Conservation (phyloP, 2,888 invertebrate genomes). For the Ormyrus thymus region DNA sequence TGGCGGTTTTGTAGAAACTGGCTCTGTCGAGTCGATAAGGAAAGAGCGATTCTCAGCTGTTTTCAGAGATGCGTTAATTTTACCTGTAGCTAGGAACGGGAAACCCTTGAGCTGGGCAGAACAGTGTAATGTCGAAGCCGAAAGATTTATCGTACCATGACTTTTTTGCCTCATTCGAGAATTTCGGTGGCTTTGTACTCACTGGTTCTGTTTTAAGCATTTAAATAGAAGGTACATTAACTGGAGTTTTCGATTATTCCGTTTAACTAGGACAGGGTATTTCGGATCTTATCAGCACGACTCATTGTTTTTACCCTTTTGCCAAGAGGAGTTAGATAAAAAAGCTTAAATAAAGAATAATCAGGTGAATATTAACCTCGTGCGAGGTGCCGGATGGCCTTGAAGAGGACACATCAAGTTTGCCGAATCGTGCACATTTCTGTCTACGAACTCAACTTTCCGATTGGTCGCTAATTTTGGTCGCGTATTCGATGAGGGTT, state of each 20-base stretch:
- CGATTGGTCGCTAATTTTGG: constrained; percentile 72
- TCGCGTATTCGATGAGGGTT: constrained; percentile 74
- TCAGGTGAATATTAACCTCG: constrained; percentile 65
- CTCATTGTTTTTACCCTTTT: too few species aligned
- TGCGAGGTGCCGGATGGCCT: constrained; percentile 81
- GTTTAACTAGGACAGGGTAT: constrained; percentile 76
- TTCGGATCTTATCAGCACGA: background rate
- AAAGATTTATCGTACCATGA: constrained; percentile 81
- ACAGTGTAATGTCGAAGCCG: constrained; percentile 81
- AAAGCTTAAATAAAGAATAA: constrained; percentile 10
- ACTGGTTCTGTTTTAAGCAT: constrained; percentile 74
- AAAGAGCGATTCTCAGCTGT: background rate
- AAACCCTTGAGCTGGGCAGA: constrained; percentile 84
- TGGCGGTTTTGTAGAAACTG: constrained; percentile 81
- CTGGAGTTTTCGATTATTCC: too few species aligned
- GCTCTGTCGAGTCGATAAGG: constrained; percentile 68
- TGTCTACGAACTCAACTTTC: constrained; percentile 72
- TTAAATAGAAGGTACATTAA: too few species aligned
- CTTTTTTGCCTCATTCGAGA: constrained; percentile 81
- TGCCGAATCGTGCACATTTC: constrained; percentile 57
- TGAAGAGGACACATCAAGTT: constrained; percentile 84
- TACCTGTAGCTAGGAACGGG: constrained; percentile 84
- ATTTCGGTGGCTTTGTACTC: constrained; percentile 81
- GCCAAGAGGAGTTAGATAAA: background rate
- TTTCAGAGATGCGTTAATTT: background rate